Base-by-base conservation (phyloP, 2,888 invertebrate species). In the Heliconius sara region DNA sequence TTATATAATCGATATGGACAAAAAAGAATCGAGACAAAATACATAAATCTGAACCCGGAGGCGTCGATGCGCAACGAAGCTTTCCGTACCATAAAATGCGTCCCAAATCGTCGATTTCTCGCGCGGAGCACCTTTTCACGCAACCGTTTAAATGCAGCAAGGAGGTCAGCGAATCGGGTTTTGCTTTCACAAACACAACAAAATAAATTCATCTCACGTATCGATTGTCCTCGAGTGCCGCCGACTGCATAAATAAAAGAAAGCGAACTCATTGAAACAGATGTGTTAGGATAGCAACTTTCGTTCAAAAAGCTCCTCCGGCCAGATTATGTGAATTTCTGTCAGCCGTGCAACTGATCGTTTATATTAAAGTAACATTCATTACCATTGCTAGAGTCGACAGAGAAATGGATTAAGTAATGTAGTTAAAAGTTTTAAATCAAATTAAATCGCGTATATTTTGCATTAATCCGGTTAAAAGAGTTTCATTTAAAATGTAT, bases 201-300 rank as follows among this genome's bases (percentile, higher is more conserved):
- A 95, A 95, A 94, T 95, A 94, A 95, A 95, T 95, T 95, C 95
- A 92, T 92, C 91, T 93, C 95, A 95, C 95, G 95, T 95, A 94
- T 94, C 90, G 95, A 95, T 94, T 94, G 94, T 95, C 95, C 95
- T 92, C 94, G 86, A 90, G 89, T 90, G 89, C 92, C 90, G 89
- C 90, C 90, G 91, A 89, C 90, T 91, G 93, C 91, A 93, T 93
- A 91, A 93, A 89, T 91, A 93, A 95, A 95, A 95, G 94, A 95
- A 94, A 95, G 95, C 92, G 92, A 92, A 92, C 91, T 92, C 91
- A 91, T 90, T 90, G 90, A 70, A 70, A 89, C 89, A 88, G 89
- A 88, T 88, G 88, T 85, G 85, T 83, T 83, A 84, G 84, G 81
- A 88, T 88, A 88, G 88, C 90, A 88, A 91, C 92, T 93, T 93